These are phyloP conservation scores for Harpegnathos saltator DNA, from an alignment of 1,140 invertebrate species.

Conservation along the genomic window DNA sequence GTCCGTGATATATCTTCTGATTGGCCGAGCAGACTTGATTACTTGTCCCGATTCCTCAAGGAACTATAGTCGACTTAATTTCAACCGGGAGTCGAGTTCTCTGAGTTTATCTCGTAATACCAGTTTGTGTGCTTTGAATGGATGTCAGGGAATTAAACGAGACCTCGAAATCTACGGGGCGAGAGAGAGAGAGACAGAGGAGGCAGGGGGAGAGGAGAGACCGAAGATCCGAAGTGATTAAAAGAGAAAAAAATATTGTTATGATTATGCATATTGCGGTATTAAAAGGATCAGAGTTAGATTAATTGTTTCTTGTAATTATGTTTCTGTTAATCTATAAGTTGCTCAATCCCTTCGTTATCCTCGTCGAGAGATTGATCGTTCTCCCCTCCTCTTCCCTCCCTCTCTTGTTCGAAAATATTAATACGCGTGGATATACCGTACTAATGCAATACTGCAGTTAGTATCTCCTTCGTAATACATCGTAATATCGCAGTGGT, in stretches of 20 bases:
- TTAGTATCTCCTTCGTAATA: conserved; percentile 11
- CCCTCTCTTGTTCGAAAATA: not conserved
- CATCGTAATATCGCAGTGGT: not conserved
- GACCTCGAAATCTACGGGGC: not conserved
- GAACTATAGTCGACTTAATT: conserved; percentile 49
- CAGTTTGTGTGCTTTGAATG: conserved; percentile 15
- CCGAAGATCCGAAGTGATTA: not conserved
- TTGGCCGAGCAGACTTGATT: conserved; percentile 32
- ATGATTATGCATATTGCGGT: not conserved
- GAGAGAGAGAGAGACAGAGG: not conserved
- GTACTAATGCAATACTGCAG: not conserved
- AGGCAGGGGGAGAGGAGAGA: not conserved
- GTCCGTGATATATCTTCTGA: conserved; percentile 30
- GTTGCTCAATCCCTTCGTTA: not conserved
- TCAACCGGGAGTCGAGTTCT: conserved; percentile 29
- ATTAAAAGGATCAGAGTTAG: not conserved
- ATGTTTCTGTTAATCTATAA: not conserved
- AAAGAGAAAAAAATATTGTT: not conserved
- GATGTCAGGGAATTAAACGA: conserved; percentile 35
- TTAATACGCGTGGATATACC: conserved; percentile 15
- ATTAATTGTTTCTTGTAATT: not conserved
- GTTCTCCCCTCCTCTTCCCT: not conserved
- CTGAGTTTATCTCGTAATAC: conserved; percentile 32
- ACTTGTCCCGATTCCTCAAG: conserved; percentile 42
- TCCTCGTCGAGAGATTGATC: conserved; percentile 4